A percentile compares a stretch with the other conserved stretches of the same genome.
These are phyloP conservation scores for Sarcophaga bullata DNA, from an alignment of 1,140 invertebrate species.

Conservation along the genomic window DNA sequence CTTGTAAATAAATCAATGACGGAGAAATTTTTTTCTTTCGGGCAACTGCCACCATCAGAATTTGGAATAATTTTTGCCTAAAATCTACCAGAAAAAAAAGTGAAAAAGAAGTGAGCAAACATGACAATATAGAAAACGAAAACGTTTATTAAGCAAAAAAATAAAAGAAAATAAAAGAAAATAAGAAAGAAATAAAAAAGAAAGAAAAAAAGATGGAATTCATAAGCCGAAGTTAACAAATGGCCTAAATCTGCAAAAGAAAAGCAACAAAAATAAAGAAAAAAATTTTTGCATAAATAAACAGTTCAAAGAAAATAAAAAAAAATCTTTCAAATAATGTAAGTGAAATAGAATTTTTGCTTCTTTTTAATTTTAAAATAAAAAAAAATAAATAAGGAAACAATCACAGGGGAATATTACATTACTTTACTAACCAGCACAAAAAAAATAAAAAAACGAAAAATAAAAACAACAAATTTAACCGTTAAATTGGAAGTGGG, in stretches of 20 bases:
- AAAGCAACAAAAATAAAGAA: background rate
- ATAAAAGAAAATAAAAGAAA: no score
- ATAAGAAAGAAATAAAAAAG: no score
- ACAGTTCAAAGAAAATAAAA: background rate
- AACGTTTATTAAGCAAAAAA: no score
- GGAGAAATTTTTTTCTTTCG: slow-evolving; percentile 36
- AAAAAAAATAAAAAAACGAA: background rate
- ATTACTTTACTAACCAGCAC: background rate
- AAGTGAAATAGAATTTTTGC: background rate
- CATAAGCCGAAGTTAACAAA: no score
- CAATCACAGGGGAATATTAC: background rate
- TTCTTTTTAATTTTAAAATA: background rate
- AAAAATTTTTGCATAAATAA: background rate
- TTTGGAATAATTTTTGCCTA: background rate
- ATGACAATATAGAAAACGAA: background rate
- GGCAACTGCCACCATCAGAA: no score
- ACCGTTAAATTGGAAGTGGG: slow-evolving; percentile 35
- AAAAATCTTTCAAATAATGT: background rate
- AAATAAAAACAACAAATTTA: background rate
- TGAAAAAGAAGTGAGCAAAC: background rate
- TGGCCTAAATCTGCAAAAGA: background rate
- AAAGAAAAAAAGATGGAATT: no score
- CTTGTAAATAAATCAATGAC: slow-evolving; percentile 1
- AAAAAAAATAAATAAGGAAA: no score
- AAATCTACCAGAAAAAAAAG: slow-evolving; percentile 21